phyloP scores from a whole-genome alignment of 1,140 invertebrate genomes.

The Platorchestia sp. region DNA sequence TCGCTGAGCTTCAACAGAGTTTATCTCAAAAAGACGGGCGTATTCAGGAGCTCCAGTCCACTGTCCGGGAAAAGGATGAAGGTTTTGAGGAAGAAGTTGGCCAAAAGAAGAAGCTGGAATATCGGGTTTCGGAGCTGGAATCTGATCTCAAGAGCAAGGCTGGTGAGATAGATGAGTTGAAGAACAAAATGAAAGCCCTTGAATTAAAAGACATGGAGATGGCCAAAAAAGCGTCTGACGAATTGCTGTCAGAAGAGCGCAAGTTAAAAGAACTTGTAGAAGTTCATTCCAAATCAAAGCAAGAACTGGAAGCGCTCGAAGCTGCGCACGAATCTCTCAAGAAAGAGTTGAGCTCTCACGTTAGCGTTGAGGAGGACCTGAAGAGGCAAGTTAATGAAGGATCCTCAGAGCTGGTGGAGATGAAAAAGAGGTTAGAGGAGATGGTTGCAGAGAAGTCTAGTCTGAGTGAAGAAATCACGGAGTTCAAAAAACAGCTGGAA shows the following conservation, averaged over 20 bases:
- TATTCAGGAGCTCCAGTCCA: background rate
- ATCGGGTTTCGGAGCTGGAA: conserved; percentile 72
- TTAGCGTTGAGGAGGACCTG: conserved; percentile 72
- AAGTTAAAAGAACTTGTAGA: background rate
- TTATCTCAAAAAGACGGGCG: background rate
- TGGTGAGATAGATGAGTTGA: conserved; percentile 64
- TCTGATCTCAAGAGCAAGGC: conserved; percentile 73
- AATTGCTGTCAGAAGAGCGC: background rate
- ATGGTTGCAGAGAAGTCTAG: conserved; percentile 68
- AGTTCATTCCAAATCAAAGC: background rate
- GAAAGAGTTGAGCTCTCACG: background rate
- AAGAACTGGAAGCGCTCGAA: background rate
- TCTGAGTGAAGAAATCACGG: conserved; percentile 61
- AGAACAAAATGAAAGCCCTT: background rate
- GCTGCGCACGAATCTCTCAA: background rate
- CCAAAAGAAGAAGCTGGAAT: conserved; percentile 72
- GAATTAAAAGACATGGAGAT: background rate
- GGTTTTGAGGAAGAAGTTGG: conserved; percentile 72
- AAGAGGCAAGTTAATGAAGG: conserved; percentile 71
- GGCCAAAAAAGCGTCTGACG: background rate
- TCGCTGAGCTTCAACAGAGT: background rate
- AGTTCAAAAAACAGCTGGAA: background rate
- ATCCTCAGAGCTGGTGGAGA: conserved; percentile 60
- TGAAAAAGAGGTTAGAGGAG: conserved; percentile 66
- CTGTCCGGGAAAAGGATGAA: conserved; percentile 34